phyloP scores from a whole-genome alignment of 2,888 invertebrate genomes.

The Aelia acuminata region DNA sequence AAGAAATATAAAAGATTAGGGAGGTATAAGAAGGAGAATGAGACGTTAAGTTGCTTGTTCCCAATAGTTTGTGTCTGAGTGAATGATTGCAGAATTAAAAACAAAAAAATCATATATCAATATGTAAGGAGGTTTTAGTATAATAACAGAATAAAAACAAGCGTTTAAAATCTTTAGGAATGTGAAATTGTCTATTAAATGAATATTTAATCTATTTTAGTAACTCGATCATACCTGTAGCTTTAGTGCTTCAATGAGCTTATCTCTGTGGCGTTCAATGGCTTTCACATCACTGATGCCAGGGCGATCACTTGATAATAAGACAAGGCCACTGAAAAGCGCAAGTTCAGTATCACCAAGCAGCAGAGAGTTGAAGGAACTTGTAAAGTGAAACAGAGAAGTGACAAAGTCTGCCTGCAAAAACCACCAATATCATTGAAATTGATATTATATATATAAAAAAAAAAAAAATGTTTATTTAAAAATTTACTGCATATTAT shows the following conservation, averaged over 20 bases:
- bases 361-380: constrained; percentile 77
- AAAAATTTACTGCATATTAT: no score
- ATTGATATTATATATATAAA: not conserved
- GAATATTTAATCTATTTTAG: not conserved
- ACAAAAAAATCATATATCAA: no score
- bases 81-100: no score
- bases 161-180: not conserved
- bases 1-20: no score
- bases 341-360: constrained; percentile 93
- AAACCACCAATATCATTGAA: constrained; percentile 21
- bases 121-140: not conserved
- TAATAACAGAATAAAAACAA: not conserved
- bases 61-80: no score
- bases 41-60: no score
- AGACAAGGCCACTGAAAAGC: constrained; percentile 87
- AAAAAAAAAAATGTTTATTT: no score
- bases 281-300: constrained; percentile 85
- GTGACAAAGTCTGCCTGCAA: constrained; percentile 86
- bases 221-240: constrained; percentile 74
- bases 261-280: constrained; percentile 84
- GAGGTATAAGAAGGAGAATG: no score
- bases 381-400: constrained; percentile 86
- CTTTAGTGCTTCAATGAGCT: constrained; percentile 88
- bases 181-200: not conserved
- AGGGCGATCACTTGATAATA: constrained; percentile 84